These are phyloP conservation scores for Epinephelus lanceolatus DNA, from an alignment of 2,113 vertebrate genomes.

Conservation along the genomic window DNA sequence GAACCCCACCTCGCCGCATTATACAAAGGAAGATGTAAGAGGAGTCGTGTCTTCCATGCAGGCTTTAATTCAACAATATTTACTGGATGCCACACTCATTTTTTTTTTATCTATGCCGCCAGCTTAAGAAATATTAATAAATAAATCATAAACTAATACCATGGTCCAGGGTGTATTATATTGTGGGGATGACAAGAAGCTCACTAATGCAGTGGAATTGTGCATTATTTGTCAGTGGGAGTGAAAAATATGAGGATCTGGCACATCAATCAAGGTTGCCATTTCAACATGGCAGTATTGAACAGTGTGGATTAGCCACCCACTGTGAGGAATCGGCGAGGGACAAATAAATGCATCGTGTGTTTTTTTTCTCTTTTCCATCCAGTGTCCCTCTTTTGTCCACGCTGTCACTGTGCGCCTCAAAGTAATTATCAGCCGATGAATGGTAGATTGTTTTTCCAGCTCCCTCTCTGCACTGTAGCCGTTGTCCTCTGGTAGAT, in stretches of 20 bases:
- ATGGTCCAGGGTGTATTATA: conserved; percentile 66
- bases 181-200: conserved; percentile 66
- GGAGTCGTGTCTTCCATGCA: conserved; percentile 55
- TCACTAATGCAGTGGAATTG: conserved; percentile 74
- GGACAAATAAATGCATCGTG: conserved; percentile 60
- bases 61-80: conserved; percentile 72
- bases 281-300: conserved; percentile 72
- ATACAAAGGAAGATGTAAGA: conserved; percentile 76
- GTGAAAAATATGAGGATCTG: conserved; percentile 60
- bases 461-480: background rate
- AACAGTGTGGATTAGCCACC: conserved; percentile 78
- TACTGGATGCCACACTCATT: conserved; percentile 66
- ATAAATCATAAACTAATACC: conserved; percentile 74
- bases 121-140: conserved; percentile 79
- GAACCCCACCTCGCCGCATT: conserved; percentile 60
- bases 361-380: conserved; percentile 18
- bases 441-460: conserved; percentile 45
- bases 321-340: conserved; percentile 73
- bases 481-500: background rate
- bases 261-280: conserved; percentile 76
- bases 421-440: conserved; percentile 73
- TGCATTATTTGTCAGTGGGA: conserved; percentile 75
- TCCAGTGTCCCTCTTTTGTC: conserved; percentile 57
- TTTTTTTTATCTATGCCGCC: conserved; percentile 62
- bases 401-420: conserved; percentile 51